These are phyloP conservation scores for Entomobrya multifasciata DNA, from an alignment of 2,888 invertebrate species.

Conservation along the genomic window DNA sequence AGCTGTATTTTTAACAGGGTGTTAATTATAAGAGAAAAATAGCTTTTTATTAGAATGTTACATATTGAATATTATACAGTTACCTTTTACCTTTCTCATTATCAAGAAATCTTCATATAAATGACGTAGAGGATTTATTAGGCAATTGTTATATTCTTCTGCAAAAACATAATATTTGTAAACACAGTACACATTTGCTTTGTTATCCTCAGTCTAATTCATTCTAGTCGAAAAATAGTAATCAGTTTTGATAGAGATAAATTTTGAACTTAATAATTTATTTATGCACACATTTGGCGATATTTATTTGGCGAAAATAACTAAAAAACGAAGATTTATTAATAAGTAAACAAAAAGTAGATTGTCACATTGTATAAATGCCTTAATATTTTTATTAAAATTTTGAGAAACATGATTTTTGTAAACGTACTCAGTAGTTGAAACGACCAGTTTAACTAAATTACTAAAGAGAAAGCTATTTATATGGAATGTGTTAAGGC, in stretches of 20 bases:
- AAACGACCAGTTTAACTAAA: constrained; percentile 65
- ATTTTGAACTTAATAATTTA: background rate
- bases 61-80: constrained; percentile 26
- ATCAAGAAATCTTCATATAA: background rate
- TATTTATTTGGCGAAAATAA: no score
- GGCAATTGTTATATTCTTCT: background rate
- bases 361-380: constrained; percentile 56
- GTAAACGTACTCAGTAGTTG: background rate
- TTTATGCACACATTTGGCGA: background rate
- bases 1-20: constrained; percentile 61
- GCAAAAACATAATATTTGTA: constrained; percentile 4
- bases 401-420: constrained; percentile 19
- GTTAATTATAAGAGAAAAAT: constrained; percentile 57
- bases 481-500: constrained; percentile 53
- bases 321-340: background rate
- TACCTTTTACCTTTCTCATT: constrained; percentile 33
- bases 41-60: constrained; percentile 30
- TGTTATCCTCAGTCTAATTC: constrained; percentile 55
- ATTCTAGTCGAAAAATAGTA: constrained; percentile 69
- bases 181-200: background rate
- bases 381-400: constrained; percentile 51
- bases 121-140: background rate
- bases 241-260: constrained; percentile 43
- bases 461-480: constrained; percentile 3
- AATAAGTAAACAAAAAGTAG: constrained; percentile 13